A percentile compares a stretch with the other conserved stretches of the same genome.
Evolutionary conservation across 2,888 invertebrate genomes (phyloP).

Genomic region (Nesidiocoris tenuis): DNA sequence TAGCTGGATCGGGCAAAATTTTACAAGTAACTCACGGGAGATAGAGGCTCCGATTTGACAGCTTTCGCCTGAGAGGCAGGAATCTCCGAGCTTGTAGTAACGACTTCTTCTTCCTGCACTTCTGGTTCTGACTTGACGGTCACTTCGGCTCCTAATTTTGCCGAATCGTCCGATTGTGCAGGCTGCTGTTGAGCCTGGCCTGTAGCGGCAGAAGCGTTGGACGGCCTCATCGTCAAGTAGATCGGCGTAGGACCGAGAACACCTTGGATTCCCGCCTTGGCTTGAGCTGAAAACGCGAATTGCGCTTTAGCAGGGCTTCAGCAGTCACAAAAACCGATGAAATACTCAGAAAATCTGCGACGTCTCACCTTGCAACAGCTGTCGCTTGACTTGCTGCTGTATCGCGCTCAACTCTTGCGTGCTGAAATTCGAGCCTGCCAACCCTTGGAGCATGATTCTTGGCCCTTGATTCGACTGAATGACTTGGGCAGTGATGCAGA

Average conservation of each 20-base stretch:
- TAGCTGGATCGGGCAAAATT: background rate
- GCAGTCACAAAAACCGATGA: too few species aligned
- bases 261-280: slow-evolving; percentile 80
- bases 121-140: slow-evolving; percentile 18
- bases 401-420: slow-evolving; percentile 78
- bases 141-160: background rate
- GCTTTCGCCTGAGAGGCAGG: slow-evolving; percentile 14
- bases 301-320: too few species aligned
- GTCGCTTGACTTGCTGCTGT: slow-evolving; percentile 87
- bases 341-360: too few species aligned
- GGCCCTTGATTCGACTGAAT: slow-evolving; percentile 83
- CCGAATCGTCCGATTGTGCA: background rate
- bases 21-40: slow-evolving; percentile 35
- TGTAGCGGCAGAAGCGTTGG: slow-evolving; percentile 51
- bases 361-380: slow-evolving; percentile 72
- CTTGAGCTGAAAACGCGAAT: slow-evolving; percentile 73
- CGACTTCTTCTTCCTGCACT: slow-evolving; percentile 21
- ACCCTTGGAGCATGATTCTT: slow-evolving; percentile 79
- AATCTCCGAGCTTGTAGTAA: slow-evolving; percentile 26
- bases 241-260: slow-evolving; percentile 83
- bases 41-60: slow-evolving; percentile 41
- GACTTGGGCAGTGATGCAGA: slow-evolving; percentile 78
- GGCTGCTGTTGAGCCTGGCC: slow-evolving; percentile 35
- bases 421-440: slow-evolving; percentile 79
- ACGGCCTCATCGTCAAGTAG: slow-evolving; percentile 81